A percentile compares a stretch with the other conserved stretches of the same genome.
Conservation (phyloP, 2,113 vertebrate genomes). For the Bubo scandiacus region DNA sequence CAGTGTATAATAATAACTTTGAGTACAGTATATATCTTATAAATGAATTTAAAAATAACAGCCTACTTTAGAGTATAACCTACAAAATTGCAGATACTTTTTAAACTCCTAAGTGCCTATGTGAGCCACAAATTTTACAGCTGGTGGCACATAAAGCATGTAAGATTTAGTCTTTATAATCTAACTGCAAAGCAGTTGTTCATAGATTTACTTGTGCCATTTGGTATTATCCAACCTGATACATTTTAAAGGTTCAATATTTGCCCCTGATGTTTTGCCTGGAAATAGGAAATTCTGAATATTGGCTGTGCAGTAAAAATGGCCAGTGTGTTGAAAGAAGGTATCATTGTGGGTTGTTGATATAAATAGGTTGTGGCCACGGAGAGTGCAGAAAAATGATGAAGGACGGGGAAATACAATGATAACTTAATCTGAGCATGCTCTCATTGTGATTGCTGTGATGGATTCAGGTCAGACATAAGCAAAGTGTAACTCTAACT, state of each 20-base stretch:
- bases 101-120: background rate
- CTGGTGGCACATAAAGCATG: background rate
- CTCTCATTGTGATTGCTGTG: constrained; percentile 15
- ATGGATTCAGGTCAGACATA: constrained; percentile 30
- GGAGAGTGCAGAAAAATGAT: background rate
- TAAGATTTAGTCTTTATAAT: background rate
- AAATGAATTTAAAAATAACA: background rate
- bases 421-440: constrained; percentile 24
- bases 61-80: background rate
- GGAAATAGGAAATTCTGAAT: background rate
- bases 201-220: background rate
- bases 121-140: background rate
- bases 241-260: background rate
- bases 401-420: background rate
- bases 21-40: background rate
- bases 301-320: background rate
- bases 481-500: constrained; percentile 16
- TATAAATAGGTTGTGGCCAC: background rate
- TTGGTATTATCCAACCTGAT: background rate
- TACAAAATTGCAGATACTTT: background rate
- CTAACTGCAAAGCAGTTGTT: background rate
- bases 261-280: background rate
- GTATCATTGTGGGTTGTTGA: background rate
- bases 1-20: background rate
- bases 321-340: background rate